phyloP scores from a whole-genome alignment of 2,113 vertebrate species.

The Ginglymostoma cirratum region DNA sequence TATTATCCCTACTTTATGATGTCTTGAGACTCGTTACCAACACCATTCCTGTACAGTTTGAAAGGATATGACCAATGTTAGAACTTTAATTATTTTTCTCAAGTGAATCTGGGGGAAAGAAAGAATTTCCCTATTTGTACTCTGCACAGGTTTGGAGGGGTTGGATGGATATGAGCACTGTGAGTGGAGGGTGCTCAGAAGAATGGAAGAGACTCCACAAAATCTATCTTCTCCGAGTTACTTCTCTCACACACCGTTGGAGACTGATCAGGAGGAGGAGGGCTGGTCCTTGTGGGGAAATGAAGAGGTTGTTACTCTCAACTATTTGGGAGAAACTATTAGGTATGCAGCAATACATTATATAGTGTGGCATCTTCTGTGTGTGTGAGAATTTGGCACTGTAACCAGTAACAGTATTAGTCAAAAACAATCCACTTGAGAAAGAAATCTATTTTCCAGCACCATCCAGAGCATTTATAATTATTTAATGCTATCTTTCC shows the following conservation, averaged over 20 bases:
- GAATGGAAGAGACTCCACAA: neutral
- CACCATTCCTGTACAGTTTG: neutral
- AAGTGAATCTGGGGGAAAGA: neutral
- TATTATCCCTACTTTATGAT: neutral
- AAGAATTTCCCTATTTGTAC: constrained; percentile 15
- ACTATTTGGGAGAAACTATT: neutral
- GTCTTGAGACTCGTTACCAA: neutral
- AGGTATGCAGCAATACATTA: constrained; percentile 11
- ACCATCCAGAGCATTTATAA: neutral
- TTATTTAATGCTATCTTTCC: neutral
- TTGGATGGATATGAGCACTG: neutral
- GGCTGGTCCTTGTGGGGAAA: neutral
- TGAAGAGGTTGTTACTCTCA: neutral
- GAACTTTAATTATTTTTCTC: neutral
- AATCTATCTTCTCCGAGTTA: neutral
- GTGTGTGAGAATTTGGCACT: neutral
- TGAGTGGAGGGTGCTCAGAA: neutral
- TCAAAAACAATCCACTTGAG: neutral
- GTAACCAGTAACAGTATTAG: neutral
- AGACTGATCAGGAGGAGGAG: constrained; percentile 8
- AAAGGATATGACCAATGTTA: neutral
- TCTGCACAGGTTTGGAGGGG: constrained; percentile 5
- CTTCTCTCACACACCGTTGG: neutral
- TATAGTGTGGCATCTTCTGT: neutral
- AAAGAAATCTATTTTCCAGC: neutral